Evolutionary conservation across 2,113 vertebrate genomes (phyloP), one percentile per base, ranked within the genome.

Genomic region (Scatophagus argus): DNA sequence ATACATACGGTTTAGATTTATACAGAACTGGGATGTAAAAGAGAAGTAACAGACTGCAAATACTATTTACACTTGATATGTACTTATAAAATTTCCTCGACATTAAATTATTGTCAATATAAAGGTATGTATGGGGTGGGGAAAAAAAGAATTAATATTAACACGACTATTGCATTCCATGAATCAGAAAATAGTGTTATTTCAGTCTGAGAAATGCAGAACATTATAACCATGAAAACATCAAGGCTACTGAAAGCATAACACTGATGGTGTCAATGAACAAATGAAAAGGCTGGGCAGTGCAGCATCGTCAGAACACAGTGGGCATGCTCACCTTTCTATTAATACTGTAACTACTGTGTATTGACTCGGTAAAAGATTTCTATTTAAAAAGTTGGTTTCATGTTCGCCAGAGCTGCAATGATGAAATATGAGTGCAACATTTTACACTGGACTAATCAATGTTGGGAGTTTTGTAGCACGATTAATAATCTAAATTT

Each of bases 361-460:
- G 29, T 64, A 87, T 85, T 27, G 77, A 87, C 62, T 70, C 38
- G 17, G 58, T 7, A 23, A 77, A 77, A 74, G 21, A 85, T 79
- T 86, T 77, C 66, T 84, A 78, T 89, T 86, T 79, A 79, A 87
- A 88, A 87, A 58, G 59, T 68, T 72, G 63, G 84, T 87, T 78
- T 88, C 73, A 63, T 79, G 75, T 87, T 90, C 77, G 76, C 56
- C 60, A 36, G 54, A 77, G 78, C 55, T 66, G 43, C 60, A 63
- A 55, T 70, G 59, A 79, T 79, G 89, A 84, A 90, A 92, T 60
- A 87, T 41, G 69, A 89, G 84, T 36, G 66, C 76, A 84, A 87
- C 73, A 71, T 59, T 74, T 85, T 77, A 80, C 81, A 68, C 59
- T 19, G 52, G 56, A 61, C 70, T 31, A 60, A 86, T 90, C 86